Base-by-base conservation (phyloP, 1,140 invertebrate species). In the Sinella curviseta region DNA sequence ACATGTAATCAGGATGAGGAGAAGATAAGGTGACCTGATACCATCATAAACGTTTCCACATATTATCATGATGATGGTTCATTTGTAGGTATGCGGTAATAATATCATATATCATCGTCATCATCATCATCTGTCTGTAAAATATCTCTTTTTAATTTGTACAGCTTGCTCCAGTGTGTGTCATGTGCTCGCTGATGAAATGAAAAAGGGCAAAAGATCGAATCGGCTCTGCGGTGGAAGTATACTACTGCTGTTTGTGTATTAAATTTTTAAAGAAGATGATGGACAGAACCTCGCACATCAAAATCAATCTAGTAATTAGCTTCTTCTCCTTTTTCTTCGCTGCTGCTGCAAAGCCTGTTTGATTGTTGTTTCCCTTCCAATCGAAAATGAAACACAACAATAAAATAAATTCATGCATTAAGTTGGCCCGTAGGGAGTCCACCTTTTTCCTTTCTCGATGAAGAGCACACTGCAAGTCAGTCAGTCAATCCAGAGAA, bases 301-400 rank as follows among this genome's bases (percentile, higher is more conserved):
- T 65, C 57, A 65, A 65, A 70, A 70, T 70, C 65, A 33, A 70
- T 70, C 65, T 33, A 70, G 30, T 70, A 70, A 70, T 70, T 70
- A 70, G 65, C 30, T 70, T 4, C 55, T 60, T n/a, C 39, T 48
- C 8, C 39, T 48, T 20, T 48, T 48, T 8, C 39, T 12, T 48
- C 57, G 24, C 14, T 65, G 24, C 14, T 17, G 4, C 4, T 14
- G 24, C 8, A 65, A 65, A 65, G 57, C 57, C 57, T 65, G 57
- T 65, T 65, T 65, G 57, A 16, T n/a, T 48, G 39, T 60, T 24
- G 31, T n/a, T 70, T 31, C 28, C 26, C 8, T 70, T 70, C n/a
- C 65, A 8, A 65, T n/a, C 8, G 57, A n/a, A 65, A 65, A 65
- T 65, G n/a, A n/a, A n/a, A n/a, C n/a, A n/a, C 16, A 65, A 65